phyloP scores from a whole-genome alignment of 2,888 invertebrate genomes.

The Platycnemis pennipes region DNA sequence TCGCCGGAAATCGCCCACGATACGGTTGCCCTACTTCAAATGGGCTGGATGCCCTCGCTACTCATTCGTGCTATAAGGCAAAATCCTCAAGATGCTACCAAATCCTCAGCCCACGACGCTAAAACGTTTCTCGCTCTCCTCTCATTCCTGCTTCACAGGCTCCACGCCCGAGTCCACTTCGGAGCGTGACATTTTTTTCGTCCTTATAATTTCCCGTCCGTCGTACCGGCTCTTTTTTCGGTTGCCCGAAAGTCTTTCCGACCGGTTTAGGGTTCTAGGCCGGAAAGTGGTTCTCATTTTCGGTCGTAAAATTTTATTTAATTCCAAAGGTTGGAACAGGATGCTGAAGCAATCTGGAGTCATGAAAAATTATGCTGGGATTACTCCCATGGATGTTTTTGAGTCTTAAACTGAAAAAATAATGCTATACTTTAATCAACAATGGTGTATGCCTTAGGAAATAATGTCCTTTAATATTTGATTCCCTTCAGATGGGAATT shows the following conservation, averaged over 20 bases:
- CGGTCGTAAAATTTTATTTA: not conserved
- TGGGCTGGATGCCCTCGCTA: too few species aligned
- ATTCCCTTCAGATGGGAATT: too few species aligned
- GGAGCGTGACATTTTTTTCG: constrained; percentile 7
- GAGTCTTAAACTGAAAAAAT: not conserved
- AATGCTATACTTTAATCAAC: not conserved
- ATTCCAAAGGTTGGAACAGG: not conserved
- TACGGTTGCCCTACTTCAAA: too few species aligned
- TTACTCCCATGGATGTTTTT: not conserved
- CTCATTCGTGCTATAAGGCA: too few species aligned
- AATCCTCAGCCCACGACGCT: not conserved
- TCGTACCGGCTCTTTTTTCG: not conserved
- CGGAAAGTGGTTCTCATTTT: constrained; percentile 15
- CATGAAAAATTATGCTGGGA: not conserved
- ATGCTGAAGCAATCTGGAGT: constrained; percentile 11
- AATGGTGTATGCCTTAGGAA: not conserved
- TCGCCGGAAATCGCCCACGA: too few species aligned
- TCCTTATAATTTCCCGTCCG: not conserved
- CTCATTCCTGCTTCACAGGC: not conserved
- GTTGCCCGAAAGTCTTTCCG: not conserved
- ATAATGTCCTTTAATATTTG: too few species aligned
- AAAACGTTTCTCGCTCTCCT: not conserved
- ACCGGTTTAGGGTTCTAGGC: not conserved
- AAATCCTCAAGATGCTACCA: not conserved
- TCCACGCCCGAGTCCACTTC: not conserved